Conservation (phyloP, 2,888 invertebrate species). For the Ptychoptera albimana region DNA sequence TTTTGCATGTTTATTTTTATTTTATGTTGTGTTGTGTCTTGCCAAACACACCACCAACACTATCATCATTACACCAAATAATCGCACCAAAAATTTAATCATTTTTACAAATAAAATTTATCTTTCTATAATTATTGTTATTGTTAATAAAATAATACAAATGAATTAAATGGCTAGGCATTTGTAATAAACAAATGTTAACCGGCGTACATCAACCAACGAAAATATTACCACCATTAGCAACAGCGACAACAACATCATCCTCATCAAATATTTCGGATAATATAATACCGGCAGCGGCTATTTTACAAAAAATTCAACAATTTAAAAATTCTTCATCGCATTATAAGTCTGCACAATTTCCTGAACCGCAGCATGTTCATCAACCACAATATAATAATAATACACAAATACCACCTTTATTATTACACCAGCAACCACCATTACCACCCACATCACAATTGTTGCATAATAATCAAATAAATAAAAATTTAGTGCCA, state of each 20-base stretch:
- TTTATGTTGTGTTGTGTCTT: no score
- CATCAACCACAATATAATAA: slow-evolving; percentile 1
- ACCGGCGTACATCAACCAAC: no score
- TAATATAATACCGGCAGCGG: neutral
- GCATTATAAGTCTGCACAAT: slow-evolving; percentile 13
- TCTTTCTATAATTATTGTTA: no score
- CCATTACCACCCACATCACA: slow-evolving; percentile 2
- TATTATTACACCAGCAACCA: slow-evolving; percentile 10
- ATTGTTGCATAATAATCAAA: no score
- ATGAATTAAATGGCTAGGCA: no score
- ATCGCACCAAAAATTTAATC: no score
- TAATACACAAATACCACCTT: slow-evolving; percentile 13
- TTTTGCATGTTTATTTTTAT: no score
- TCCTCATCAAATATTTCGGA: slow-evolving; percentile 5
- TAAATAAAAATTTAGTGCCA: neutral
- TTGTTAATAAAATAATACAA: no score
- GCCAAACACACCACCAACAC: neutral
- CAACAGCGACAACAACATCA: slow-evolving; percentile 8
- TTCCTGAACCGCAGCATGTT: slow-evolving; percentile 9
- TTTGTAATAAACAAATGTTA: no score
- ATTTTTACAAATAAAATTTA: no score
- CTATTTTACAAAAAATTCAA: neutral
- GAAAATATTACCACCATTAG: slow-evolving; percentile 10
- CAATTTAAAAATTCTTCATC: slow-evolving; percentile 11
- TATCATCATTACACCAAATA: neutral